Conservation (phyloP, 2,888 invertebrate species). For the Amblyteles armatorius region DNA sequence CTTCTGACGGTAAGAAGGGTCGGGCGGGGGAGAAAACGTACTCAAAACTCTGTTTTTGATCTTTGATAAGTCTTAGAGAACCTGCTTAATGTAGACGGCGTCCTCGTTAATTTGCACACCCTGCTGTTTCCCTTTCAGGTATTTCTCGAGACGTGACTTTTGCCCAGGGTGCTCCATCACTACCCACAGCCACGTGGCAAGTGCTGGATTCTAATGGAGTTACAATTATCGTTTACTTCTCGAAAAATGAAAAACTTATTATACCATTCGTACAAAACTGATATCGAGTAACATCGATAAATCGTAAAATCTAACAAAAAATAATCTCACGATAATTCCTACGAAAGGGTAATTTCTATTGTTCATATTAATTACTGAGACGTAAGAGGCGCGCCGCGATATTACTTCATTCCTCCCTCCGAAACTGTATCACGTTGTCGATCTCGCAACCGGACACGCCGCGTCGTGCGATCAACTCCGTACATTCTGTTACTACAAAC, state of each 20-base stretch:
- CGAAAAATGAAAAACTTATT: constrained; percentile 1
- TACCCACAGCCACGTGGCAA: constrained; percentile 85
- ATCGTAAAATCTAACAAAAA: background rate
- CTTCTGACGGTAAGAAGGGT: constrained; percentile 19
- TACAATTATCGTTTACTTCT: constrained; percentile 45
- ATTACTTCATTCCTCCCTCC: constrained; percentile 18
- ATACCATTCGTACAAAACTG: background rate
- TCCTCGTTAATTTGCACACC: constrained; percentile 80
- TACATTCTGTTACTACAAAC: constrained; percentile 31
- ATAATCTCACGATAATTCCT: background rate
- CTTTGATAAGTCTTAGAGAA: constrained; percentile 69
- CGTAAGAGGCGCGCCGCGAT: background rate
- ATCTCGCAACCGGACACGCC: constrained; percentile 53
- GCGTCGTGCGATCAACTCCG: constrained; percentile 48
- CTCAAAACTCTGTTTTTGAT: constrained; percentile 63
- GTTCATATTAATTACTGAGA: background rate
- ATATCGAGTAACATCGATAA: constrained; percentile 7
- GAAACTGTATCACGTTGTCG: constrained; percentile 41
- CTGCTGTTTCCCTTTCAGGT: constrained; percentile 77
- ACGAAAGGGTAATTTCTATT: background rate
- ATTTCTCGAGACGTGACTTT: constrained; percentile 81
- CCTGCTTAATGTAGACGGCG: constrained; percentile 80
- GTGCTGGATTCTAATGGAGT: constrained; percentile 84
- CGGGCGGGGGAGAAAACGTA: constrained; percentile 38
- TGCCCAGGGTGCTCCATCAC: constrained; percentile 83